Evolutionary conservation across 2,888 invertebrate genomes (phyloP), one percentile per base, ranked within the genome.

Genomic region (Ormyrus labotus): DNA sequence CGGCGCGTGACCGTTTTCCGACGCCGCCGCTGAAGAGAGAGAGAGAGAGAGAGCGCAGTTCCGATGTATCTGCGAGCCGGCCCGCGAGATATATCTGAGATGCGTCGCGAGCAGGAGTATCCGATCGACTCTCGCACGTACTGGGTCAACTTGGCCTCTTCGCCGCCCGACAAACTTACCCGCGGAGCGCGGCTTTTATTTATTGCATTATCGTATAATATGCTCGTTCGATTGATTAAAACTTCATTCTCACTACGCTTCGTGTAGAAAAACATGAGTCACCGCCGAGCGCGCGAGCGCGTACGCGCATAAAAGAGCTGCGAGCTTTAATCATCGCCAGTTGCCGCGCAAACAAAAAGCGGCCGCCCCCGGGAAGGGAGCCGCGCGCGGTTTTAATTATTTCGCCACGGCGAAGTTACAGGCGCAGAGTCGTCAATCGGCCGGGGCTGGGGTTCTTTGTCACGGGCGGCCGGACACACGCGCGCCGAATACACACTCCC

Each of bases 1-100:
- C 84, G 85, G 86, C 87, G 86, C 88, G 88, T 88, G 88, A 88
- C 86, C 86, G 86, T 87, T 88, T 88, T 87, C 86, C 85, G 79
- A 9, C 60, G 70, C 34, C 7, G 5, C 6, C 60, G 5, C 61
- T 13, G 71, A 55, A 11, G 57, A 11, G 53, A 50, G 69, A 69
- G 58, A 58, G 67, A 34, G 34, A 34, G 34, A 34, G 34, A 34
- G 58, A 11, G 9, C 45, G 45, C 1, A 34, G 47, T 11, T 50
- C 50, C 71, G 67, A 78, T 65, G 55, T 64, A 74, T 73, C 34
- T 70, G 57, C 69, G 50, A 53, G 68, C 34, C 19, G 50, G 47
- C 60, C 34, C 19, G 53, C 19, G 47, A 58, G 72, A 81, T 77
- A 81, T 81, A 73, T 69, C 53, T 72, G 72, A 76, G 67, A 71